phyloP scores from a whole-genome alignment of 2,888 invertebrate genomes.

The Rhodophaea formosa region DNA sequence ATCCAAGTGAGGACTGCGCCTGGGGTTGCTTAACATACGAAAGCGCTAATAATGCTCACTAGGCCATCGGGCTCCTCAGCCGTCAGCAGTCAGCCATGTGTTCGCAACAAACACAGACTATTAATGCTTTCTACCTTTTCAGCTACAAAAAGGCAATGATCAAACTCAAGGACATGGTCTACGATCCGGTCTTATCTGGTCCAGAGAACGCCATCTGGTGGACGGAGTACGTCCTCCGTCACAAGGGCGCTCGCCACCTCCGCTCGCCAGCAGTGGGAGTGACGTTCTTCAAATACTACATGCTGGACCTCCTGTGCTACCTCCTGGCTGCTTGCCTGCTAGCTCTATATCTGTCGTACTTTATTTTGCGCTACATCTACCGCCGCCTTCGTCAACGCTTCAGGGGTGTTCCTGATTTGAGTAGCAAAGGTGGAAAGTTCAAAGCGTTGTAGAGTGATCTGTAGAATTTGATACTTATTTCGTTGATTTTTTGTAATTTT shows the following conservation, averaged over 20 bases:
- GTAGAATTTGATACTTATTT: neutral
- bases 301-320: slow-evolving; percentile 55
- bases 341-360: slow-evolving; percentile 34
- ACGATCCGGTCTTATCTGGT: slow-evolving; percentile 59
- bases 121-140: too few species aligned
- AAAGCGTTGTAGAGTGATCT: slow-evolving; percentile 52
- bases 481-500: neutral
- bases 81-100: too few species aligned
- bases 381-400: slow-evolving; percentile 45
- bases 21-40: too few species aligned
- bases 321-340: slow-evolving; percentile 33
- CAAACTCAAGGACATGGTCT: slow-evolving; percentile 45
- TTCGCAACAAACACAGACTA: too few species aligned
- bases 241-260: slow-evolving; percentile 66
- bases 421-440: slow-evolving; percentile 50
- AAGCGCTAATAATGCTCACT: too few species aligned
- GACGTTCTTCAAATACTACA: slow-evolving; percentile 58
- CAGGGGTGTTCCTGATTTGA: slow-evolving; percentile 26
- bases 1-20: too few species aligned
- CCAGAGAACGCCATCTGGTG: slow-evolving; percentile 76
- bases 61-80: too few species aligned
- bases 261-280: slow-evolving; percentile 63
- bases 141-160: slow-evolving; percentile 61
- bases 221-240: slow-evolving; percentile 77
- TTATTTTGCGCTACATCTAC: slow-evolving; percentile 38